phyloP scores from a whole-genome alignment of 2,888 invertebrate species.

The Mythimna loreyi region DNA sequence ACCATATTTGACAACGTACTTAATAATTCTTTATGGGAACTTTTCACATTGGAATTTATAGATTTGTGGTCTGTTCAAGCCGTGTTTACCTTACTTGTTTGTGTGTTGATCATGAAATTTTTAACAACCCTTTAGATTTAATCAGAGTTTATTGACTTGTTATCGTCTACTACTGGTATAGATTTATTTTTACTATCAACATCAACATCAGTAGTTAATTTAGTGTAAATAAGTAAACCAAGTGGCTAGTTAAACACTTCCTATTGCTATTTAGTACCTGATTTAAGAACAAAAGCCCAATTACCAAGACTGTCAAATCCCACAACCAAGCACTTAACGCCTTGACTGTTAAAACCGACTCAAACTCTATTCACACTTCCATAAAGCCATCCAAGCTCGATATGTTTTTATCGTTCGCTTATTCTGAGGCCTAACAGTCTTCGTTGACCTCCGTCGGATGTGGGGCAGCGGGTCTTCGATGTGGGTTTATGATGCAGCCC shows the following conservation, averaged over 20 bases:
- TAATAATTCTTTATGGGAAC: not conserved
- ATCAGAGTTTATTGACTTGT: not conserved
- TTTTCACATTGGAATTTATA: not conserved
- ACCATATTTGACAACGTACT: not conserved
- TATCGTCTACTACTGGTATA: not conserved
- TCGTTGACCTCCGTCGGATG: slow-evolving; percentile 66
- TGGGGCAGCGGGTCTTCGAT: slow-evolving; percentile 85
- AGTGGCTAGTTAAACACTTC: not conserved
- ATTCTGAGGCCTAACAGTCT: slow-evolving; percentile 58
- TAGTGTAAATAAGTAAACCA: not conserved
- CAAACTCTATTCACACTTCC: slow-evolving; percentile 40
- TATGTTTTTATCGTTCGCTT: slow-evolving; percentile 61
- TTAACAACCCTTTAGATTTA: not conserved
- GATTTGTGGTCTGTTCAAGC: not conserved
- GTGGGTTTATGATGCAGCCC: slow-evolving; percentile 83
- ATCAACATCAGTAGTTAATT: not conserved
- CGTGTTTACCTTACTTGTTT: not conserved
- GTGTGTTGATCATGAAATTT: not conserved
- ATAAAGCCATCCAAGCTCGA: slow-evolving; percentile 35
- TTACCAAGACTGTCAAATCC: not conserved
- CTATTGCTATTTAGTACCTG: not conserved
- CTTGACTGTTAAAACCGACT: slow-evolving; percentile 26
- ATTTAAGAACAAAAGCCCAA: slow-evolving; percentile 1
- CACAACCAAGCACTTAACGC: slow-evolving; percentile 3
- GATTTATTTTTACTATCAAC: not conserved